phyloP scores from a whole-genome alignment of 2,888 invertebrate species.

The Nomada ferruginata region DNA sequence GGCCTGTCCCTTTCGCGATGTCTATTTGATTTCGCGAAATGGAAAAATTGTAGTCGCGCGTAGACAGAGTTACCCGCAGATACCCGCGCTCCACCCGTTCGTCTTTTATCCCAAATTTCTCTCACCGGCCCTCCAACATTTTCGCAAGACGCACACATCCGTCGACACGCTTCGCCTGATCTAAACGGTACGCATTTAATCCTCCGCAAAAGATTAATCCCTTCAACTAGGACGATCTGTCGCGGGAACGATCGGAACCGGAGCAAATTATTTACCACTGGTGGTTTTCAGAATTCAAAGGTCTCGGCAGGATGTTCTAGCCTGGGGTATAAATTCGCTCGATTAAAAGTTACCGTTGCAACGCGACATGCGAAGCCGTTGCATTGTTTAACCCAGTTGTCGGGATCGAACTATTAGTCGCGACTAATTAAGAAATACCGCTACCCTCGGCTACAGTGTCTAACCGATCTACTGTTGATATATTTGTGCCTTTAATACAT shows the following conservation, averaged over 20 bases:
- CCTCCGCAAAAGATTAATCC: no score
- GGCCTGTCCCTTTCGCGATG: conserved; percentile 53
- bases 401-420: conserved; percentile 62
- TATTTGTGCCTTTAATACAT: conserved; percentile 45
- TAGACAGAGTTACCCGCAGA: conserved; percentile 25
- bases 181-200: no score
- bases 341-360: conserved; percentile 50
- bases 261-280: no score
- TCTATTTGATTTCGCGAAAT: conserved; percentile 67
- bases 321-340: conserved; percentile 43
- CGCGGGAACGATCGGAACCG: no score
- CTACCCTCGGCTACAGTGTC: conserved; percentile 27
- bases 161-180: no score
- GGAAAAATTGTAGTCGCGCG: conserved; percentile 53
- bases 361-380: conserved; percentile 58
- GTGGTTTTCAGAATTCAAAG: neutral
- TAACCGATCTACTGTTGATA: conserved; percentile 47
- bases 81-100: conserved; percentile 6
- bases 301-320: conserved; percentile 10
- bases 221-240: no score
- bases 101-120: conserved; percentile 22
- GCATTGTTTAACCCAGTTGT: conserved; percentile 66
- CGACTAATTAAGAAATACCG: conserved; percentile 64
- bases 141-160: neutral
- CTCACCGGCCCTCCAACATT: neutral